These are phyloP conservation scores for Andrena cerasifolii DNA, from an alignment of 1,140 invertebrate genomes.

Conservation along the genomic window DNA sequence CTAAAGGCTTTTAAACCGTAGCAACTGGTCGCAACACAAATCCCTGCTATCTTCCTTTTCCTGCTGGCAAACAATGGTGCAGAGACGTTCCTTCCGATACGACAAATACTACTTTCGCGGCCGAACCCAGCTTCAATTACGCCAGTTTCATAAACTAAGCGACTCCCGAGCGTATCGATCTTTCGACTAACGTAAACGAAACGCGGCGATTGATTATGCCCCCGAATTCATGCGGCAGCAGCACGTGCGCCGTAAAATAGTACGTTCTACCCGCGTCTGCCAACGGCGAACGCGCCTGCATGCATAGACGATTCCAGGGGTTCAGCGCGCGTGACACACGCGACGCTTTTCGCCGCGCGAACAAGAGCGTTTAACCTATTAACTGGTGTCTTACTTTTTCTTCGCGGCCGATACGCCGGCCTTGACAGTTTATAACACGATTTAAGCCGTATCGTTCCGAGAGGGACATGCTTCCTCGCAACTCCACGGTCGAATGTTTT, in stretches of 20 bases:
- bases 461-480: too few species aligned
- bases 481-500: too few species aligned
- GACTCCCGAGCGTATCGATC: neutral
- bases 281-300: too few species aligned
- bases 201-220: neutral
- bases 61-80: neutral
- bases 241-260: conserved; percentile 13
- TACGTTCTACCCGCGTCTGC: neutral
- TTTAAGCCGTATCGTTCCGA: too few species aligned
- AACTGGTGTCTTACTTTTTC: conserved; percentile 14
- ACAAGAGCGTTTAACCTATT: neutral
- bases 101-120: neutral
- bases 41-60: neutral
- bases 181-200: neutral
- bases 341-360: conserved; percentile 18
- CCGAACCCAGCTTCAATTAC: neutral
- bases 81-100: neutral
- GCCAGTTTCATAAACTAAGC: conserved; percentile 4
- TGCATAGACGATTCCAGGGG: neutral
- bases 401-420: neutral
- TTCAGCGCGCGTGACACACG: conserved; percentile 32
- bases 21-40: neutral
- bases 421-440: too few species aligned
- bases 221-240: conserved; percentile 8
- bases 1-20: neutral